Conservation (phyloP, 2,797 vertebrate genomes). For the Crenichthys baileyi region DNA sequence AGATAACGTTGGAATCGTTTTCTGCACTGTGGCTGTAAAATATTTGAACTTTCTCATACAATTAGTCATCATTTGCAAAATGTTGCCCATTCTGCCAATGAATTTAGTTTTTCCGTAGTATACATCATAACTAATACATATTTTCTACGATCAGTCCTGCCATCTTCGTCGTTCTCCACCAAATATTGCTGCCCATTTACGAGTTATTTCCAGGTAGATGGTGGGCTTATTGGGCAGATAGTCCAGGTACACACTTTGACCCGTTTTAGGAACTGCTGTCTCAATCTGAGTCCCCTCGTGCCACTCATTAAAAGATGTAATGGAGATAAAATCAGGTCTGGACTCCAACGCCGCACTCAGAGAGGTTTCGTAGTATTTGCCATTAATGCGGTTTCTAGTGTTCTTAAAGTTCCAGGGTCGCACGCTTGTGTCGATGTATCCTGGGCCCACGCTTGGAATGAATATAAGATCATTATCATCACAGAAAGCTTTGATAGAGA, state of each 20-base stretch:
- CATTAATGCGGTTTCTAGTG: constrained; percentile 93
- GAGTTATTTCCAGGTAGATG: constrained; percentile 92
- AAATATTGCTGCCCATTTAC: constrained; percentile 92
- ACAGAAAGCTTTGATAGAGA: constrained; percentile 88
- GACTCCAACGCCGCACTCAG: constrained; percentile 87
- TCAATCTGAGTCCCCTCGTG: constrained; percentile 99
- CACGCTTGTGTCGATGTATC: constrained; percentile 93
- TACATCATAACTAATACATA: not conserved
- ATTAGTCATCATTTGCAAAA: not conserved
- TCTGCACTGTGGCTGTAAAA: constrained; percentile 10
- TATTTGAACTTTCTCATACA: constrained; percentile 22
- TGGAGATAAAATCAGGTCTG: constrained; percentile 88
- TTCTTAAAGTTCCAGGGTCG: constrained; percentile 96
- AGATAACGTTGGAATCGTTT: constrained; percentile 6
- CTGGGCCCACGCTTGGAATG: constrained; percentile 94
- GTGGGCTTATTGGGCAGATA: constrained; percentile 92
- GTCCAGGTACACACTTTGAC: constrained; percentile 87
- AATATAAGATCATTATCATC: constrained; percentile 90
- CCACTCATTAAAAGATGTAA: constrained; percentile 99
- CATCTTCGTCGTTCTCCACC: constrained; percentile 79
- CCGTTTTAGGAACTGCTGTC: constrained; percentile 90
- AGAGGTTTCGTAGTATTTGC: constrained; percentile 93
- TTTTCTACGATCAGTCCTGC: constrained; percentile 56
- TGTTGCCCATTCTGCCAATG: not conserved
- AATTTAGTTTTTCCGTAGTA: constrained; percentile 5